Base-by-base conservation (phyloP, 2,113 vertebrate species). In the Psammodynastes pulverulentus region DNA sequence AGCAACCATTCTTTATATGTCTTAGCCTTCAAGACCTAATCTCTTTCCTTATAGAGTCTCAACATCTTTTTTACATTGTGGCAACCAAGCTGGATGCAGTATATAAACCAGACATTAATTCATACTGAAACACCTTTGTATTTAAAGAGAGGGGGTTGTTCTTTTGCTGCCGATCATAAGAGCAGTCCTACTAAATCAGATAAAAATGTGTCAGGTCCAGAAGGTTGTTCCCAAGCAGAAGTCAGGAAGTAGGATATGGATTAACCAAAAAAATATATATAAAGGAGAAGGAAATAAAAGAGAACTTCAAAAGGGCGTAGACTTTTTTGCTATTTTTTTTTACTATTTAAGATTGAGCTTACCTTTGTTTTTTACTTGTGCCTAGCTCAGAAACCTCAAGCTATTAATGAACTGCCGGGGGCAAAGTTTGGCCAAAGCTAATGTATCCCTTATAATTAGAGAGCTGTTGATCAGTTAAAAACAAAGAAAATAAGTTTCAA, bases 251-350 rank as follows among this genome's bases (percentile, higher is more conserved):
- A 86, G 9, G 23, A 2, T 23, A 48, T 48, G 24, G 34, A 21
- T 39, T 34, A 5, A 8, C 21, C 39, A 79, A 79, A 19, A 72
- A 79, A 10, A 49, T 49, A 43, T 9, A 49, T 49, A 43, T 9
- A 93, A 95, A 1, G 90, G 90, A 84, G 91, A 62, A 0, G 51
- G 48, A 94, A 95, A 91, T 3, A 88, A 88, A 88, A 19, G 34
- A n/a, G 8, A 95, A 92, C 23, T 6, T 12, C 89, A 34, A 91
- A 93, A 94, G 5, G 45, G 1, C 34, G 84, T 34, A 17, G 93
- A 62, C 1, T 0, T 91, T 67, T 91, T 67, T n/a, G 58, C 26
- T 62, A 9, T 53, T 12, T 56, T 62, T 62, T 67, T 67, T 67
- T 1, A 62, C 10, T 19, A 29, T 53, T 56, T 85, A 39, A 54